Evolutionary conservation across 2,797 vertebrate genomes (phyloP), one percentile per base, ranked within the genome.

Genomic region (Balearica regulorum): DNA sequence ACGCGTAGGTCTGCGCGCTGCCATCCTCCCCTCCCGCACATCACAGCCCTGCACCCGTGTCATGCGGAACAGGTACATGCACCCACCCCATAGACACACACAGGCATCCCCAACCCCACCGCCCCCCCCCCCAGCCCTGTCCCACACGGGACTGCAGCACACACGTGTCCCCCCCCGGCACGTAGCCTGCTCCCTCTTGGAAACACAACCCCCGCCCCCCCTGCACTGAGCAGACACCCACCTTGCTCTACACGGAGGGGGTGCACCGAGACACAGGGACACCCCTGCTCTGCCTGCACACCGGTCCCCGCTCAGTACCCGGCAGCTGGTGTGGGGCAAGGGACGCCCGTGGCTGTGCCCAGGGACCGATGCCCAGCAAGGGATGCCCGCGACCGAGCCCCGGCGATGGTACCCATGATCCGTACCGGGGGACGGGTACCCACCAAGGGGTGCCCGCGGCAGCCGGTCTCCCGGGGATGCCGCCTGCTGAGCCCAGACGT

Each of bases 351-450:
- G n/a, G 53, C 9, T 3, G 22, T 5, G 20, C 39, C 25, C 33
- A 6, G 24, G 31, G 29, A 16, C 31, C 26, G 16, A 22, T 46
- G 13, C n/a, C 46, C 83, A 28, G 16, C 39, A 18, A 6, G 51
- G 26, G 31, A 13, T 24, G 44, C 39, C 48, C 21, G 2, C 26
- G 3, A 35, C 20, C 2, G 60, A 46, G 20, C 29, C 70, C 13
- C 0, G 26, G 17, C 60, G 28, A 12, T 11, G n/a, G 26, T 1
- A 8, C 28, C 70, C n/a, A 1, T 0, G 19, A 12, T 2, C 4
- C 33, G 29, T 29, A 33, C 61, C 9, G 28, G 11, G 25, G 2
- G 10, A 0, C 21, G 41, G 41, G 39, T 25, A 6, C 61, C 54
- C 84, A 31, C 28, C 31, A 3, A 35, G 33, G 37, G 89, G 29